A percentile compares a stretch with the other conserved stretches of the same genome.
Evolutionary conservation across 2,888 invertebrate species (phyloP).

Genomic region (Euclidia mi): DNA sequence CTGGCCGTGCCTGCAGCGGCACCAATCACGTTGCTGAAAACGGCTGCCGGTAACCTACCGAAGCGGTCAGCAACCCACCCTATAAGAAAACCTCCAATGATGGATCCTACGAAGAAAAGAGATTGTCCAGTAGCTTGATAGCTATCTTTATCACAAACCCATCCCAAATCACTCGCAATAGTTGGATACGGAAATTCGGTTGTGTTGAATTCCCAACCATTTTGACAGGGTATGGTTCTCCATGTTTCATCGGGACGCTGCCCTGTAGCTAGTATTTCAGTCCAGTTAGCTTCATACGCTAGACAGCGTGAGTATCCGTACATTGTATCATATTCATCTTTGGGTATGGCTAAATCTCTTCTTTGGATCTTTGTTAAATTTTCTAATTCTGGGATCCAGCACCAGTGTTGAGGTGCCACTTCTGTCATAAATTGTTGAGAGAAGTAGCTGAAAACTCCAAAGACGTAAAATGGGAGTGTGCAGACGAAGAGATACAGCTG

Average conservation of each 20-base stretch:
- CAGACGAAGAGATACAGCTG: slow-evolving; percentile 69
- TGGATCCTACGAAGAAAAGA: slow-evolving; percentile 76
- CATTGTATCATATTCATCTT: slow-evolving; percentile 50
- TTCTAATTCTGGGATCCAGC: slow-evolving; percentile 73
- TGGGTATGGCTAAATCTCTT: slow-evolving; percentile 68
- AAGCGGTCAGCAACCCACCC: slow-evolving; percentile 77
- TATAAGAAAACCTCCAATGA: slow-evolving; percentile 72
- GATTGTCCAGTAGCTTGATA: slow-evolving; percentile 78
- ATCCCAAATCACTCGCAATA: slow-evolving; percentile 74
- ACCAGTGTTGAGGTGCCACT: slow-evolving; percentile 76
- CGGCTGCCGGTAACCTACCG: slow-evolving; percentile 74
- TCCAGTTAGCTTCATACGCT: slow-evolving; percentile 75
- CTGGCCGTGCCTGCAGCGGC: slow-evolving; percentile 70
- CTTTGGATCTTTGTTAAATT: slow-evolving; percentile 70
- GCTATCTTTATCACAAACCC: slow-evolving; percentile 77
- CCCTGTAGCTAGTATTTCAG: slow-evolving; percentile 62
- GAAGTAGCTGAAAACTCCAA: slow-evolving; percentile 71
- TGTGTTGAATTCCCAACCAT: slow-evolving; percentile 79
- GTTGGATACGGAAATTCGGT: slow-evolving; percentile 79
- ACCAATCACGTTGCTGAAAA: slow-evolving; percentile 70
- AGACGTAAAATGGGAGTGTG: slow-evolving; percentile 73
- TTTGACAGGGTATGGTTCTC: slow-evolving; percentile 63
- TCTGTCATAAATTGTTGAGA: slow-evolving; percentile 76
- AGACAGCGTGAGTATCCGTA: slow-evolving; percentile 75
- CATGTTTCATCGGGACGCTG: slow-evolving; percentile 59